phyloP scores from a whole-genome alignment of 2,113 vertebrate genomes.

The Natator depressus region DNA sequence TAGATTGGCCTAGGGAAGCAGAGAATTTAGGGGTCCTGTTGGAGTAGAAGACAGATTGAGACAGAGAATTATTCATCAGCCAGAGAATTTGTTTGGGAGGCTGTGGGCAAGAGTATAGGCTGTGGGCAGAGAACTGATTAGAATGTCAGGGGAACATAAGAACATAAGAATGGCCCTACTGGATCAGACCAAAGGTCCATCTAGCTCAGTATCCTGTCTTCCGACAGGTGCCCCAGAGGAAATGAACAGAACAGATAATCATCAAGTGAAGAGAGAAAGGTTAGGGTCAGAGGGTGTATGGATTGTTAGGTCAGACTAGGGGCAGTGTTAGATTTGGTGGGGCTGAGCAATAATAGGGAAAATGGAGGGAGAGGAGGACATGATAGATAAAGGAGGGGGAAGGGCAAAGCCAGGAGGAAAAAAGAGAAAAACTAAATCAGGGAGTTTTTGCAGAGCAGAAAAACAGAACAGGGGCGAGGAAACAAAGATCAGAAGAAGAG shows the following conservation, averaged over 20 bases:
- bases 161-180: too few species aligned
- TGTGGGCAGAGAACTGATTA: neutral
- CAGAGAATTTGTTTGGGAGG: neutral
- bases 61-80: slow-evolving; percentile 4
- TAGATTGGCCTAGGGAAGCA: neutral
- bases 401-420: neutral
- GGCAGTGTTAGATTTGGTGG: neutral
- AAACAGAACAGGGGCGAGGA: neutral
- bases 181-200: too few species aligned
- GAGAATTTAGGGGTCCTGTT: neutral
- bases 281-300: neutral
- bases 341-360: neutral
- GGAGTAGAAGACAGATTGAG: neutral
- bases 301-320: neutral
- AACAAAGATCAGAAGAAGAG: neutral
- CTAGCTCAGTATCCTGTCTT: too few species aligned
- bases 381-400: neutral
- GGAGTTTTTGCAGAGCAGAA: neutral
- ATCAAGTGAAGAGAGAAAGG: neutral
- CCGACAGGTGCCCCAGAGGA: too few species aligned
- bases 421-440: neutral
- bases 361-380: neutral
- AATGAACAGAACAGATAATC: too few species aligned
- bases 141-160: neutral
- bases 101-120: neutral